Evolutionary conservation across 2,888 invertebrate species (phyloP), one percentile per base, ranked within the genome.

Genomic region (Heteromyza rotundicornis): DNA sequence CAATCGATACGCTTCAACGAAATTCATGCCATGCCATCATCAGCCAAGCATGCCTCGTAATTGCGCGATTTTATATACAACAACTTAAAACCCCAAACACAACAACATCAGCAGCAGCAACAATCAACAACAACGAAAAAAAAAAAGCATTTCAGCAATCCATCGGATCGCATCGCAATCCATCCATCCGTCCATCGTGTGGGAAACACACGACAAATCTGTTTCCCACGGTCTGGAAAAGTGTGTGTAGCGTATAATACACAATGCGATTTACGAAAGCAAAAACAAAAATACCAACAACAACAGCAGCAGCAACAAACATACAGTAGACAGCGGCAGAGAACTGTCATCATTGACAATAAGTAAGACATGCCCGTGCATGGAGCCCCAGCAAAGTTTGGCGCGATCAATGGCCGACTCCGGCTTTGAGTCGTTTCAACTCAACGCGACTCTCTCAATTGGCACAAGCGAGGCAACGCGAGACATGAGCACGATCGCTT

Each of bases 201-300:
- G 82, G 83, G 83, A 82, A 82, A 81, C 81, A 81, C 80, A 82
- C 80, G 82, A 79, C 79, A 76, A 80, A 83, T 81, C 79, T 81
- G 80, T 83, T 82, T 82, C 82, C 82, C 82, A 82, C 82, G 82
- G 80, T 81, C 80, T 78, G 72, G 75, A 77, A 79, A 78, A 78
- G 77, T 79, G 80, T 79, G n/a, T n/a, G 77, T 77, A 78, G 57
- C 62, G 63, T 60, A 63, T 60, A 60, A 68, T 62, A 60, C 50
- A 63, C 63, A 64, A 67, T 59, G 61, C 65, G 66, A 62, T 50
- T 66, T 64, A 40, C 55, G 67, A 68, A 69, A 71, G 32, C 69
- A 69, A 61, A 59, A 69, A 55, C 60, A 64, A 62, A 35, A 68
- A 50, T 63, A 66, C 64, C 67, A 68, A 57, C 63, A 66, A 54